phyloP scores from a whole-genome alignment of 2,888 invertebrate species.

The Cheiracanthium punctorium region DNA sequence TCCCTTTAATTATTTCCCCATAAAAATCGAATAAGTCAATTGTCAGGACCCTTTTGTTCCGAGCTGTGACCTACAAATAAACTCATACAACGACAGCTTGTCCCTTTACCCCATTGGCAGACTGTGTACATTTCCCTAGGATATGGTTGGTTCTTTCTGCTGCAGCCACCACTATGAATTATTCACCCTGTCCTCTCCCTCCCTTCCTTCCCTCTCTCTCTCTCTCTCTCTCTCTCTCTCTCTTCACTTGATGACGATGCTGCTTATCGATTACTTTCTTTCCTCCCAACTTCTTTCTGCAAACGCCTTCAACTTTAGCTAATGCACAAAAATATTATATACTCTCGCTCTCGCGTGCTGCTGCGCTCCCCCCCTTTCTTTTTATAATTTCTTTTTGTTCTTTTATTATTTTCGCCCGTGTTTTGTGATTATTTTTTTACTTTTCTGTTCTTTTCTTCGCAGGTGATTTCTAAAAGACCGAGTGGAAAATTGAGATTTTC shows the following conservation, averaged over 20 bases:
- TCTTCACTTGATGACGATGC: slow-evolving; percentile 51
- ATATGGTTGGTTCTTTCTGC: slow-evolving; percentile 47
- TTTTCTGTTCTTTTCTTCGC: not conserved
- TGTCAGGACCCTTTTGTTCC: not conserved
- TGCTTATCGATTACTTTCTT: slow-evolving; percentile 48
- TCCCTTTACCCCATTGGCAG: slow-evolving; percentile 27
- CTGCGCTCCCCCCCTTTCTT: slow-evolving; percentile 4
- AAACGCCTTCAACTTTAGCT: slow-evolving; percentile 61
- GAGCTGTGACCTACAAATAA: slow-evolving; percentile 53
- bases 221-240: slow-evolving; percentile 24
- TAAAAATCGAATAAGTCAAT: not conserved
- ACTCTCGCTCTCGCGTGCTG: slow-evolving; percentile 19
- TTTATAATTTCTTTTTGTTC: slow-evolving; percentile 19
- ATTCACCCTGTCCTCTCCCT: slow-evolving; percentile 48
- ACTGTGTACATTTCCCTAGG: slow-evolving; percentile 52
- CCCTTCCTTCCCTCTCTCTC: slow-evolving; percentile 18
- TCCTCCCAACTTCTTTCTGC: slow-evolving; percentile 46
- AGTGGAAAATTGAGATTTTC: slow-evolving; percentile 46
- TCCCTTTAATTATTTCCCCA: not conserved
- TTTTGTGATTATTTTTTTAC: slow-evolving; percentile 36
- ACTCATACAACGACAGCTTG: slow-evolving; percentile 32
- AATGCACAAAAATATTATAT: slow-evolving; percentile 61
- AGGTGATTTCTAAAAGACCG: slow-evolving; percentile 36
- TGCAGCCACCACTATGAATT: slow-evolving; percentile 58
- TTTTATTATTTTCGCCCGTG: slow-evolving; percentile 28